Evolutionary conservation across 2,113 vertebrate species (phyloP).

Genomic region (Myodes glareolus): DNA sequence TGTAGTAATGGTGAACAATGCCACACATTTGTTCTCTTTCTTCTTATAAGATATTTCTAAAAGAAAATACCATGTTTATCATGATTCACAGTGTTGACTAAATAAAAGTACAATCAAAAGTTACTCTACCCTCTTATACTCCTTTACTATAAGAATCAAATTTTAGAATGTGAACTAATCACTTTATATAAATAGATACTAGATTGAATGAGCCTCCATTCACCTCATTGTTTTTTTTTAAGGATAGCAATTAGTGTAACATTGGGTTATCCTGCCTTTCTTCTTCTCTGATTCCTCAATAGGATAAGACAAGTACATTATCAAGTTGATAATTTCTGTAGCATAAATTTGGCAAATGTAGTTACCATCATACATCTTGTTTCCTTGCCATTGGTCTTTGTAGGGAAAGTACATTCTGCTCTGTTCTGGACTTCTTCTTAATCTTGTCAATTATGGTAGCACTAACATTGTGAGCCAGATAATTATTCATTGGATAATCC

Average conservation of each 20-base stretch:
- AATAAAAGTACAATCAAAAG: neutral
- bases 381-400: neutral
- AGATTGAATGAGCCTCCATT: neutral
- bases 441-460: neutral
- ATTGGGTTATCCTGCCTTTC: neutral
- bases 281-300: neutral
- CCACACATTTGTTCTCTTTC: neutral
- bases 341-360: neutral
- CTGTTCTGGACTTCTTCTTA: neutral
- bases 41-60: neutral
- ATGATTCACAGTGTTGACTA: constrained; percentile 8
- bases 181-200: neutral
- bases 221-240: neutral
- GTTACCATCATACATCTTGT: neutral
- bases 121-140: neutral
- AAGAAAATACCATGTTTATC: neutral
- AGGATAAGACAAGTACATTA: neutral
- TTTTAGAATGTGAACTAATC: constrained; percentile 38
- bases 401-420: neutral
- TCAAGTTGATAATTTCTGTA: constrained; percentile 2
- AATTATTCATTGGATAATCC: neutral
- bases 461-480: neutral
- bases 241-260: neutral
- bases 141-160: neutral
- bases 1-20: neutral